Evolutionary conservation across 2,113 vertebrate genomes (phyloP), one percentile per base, ranked within the genome.

Genomic region (Cynoglossus semilaevis): DNA sequence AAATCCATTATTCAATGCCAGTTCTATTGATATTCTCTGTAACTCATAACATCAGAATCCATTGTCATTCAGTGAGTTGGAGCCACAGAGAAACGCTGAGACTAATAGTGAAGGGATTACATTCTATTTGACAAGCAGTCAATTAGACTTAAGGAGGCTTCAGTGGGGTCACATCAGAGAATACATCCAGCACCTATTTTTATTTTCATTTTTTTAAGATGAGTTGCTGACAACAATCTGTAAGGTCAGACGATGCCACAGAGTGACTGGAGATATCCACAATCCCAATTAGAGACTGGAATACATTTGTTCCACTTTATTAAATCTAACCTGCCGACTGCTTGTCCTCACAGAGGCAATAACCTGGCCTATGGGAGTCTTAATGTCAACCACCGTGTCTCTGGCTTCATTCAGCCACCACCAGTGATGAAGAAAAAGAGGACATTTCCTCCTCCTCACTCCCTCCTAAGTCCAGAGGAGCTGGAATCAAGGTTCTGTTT

Each of bases 271-370:
- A 60, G 67, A 73, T 58, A 61, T 43, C 3, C 35, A 67, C 67
- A 60, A 43, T 67, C 65, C 74, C 82, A 77, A 84, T 74, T 80
- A 68, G 72, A 65, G 68, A 72, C 56, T 14, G 15, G 77, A 77
- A 71, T 63, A 59, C 60, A 81, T 83, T 84, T 80, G 68, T 83
- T 87, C 70, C 72, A 76, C 63, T 83, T 82, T 86, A 78, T 81
- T 84, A 78, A 67, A 58, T 82, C 67, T 58, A 74, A 79, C 74
- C 70, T 71, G 66, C 70, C 67, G 36, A 66, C 58, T 76, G 74
- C 83, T 70, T 74, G 66, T 70, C 79, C 77, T 77, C 53, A 67
- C 53, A 40, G 61, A 82, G 69, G 66, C 66, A 79, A 67, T 83
- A 80, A 80, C 53, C 58, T 46, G 67, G 70, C 80, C 76, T 68